Conservation (phyloP, 2,113 vertebrate species). For the Oryzias curvinotus region DNA sequence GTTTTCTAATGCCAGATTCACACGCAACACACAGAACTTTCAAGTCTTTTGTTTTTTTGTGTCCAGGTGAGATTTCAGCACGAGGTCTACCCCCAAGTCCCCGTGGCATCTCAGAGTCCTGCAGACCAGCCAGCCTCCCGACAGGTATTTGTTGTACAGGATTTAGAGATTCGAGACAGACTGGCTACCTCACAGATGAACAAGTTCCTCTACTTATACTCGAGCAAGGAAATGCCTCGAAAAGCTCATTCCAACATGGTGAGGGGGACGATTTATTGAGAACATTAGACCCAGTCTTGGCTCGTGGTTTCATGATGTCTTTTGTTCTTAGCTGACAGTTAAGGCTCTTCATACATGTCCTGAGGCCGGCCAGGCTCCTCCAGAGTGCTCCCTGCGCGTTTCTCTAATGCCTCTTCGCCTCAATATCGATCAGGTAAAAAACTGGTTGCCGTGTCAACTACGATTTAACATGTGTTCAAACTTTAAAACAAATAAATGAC, state of each 20-base stretch:
- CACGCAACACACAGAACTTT: neutral
- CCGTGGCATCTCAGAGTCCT: conserved; percentile 61
- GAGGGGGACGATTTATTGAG: conserved; percentile 1
- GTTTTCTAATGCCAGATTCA: neutral
- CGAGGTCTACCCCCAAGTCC: conserved; percentile 86
- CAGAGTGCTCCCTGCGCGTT: conserved; percentile 93
- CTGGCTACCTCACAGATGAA: conserved; percentile 98
- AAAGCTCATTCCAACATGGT: conserved; percentile 97
- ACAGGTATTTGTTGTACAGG: conserved; percentile 93
- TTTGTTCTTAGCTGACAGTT: conserved; percentile 83
- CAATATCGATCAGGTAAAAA: conserved; percentile 93
- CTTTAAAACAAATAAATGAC: neutral
- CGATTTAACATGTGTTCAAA: neutral
- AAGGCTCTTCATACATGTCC: conserved; percentile 93
- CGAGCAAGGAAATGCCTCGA: conserved; percentile 94
- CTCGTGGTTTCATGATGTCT: neutral
- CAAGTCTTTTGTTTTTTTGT: conserved; percentile 11
- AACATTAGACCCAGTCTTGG: neutral
- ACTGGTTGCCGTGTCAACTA: neutral
- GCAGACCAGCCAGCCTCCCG: conserved; percentile 89
- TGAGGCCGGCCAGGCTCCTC: conserved; percentile 88
- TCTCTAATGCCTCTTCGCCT: conserved; percentile 96
- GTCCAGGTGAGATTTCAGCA: conserved; percentile 94
- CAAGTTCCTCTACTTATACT: conserved; percentile 96
- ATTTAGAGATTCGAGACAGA: conserved; percentile 94